Conservation (phyloP, 2,113 vertebrate species). For the Sminthopsis crassicaudata region DNA sequence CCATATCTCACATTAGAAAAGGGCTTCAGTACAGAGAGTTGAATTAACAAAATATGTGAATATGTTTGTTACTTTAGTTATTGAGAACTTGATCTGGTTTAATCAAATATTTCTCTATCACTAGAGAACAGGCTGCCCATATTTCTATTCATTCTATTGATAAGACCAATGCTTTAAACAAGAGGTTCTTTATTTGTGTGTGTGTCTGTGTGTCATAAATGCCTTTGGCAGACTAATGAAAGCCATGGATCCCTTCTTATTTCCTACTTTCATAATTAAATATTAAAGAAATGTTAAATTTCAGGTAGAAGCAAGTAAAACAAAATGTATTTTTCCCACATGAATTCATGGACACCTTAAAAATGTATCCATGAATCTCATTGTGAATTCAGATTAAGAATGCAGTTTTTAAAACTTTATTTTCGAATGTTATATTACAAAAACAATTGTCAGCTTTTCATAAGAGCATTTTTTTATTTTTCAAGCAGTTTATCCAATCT, state of each 20-base stretch:
- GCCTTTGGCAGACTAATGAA: not conserved
- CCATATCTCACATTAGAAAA: conserved; percentile 19
- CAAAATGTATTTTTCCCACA: not conserved
- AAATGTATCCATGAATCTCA: not conserved
- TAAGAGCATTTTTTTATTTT: not conserved
- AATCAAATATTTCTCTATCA: conserved; percentile 29
- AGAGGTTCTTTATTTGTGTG: not conserved
- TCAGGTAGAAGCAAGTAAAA: not conserved
- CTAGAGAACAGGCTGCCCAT: not conserved
- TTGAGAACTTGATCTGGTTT: not conserved
- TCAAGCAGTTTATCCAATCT: not conserved
- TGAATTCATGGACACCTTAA: not conserved
- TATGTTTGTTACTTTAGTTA: not conserved
- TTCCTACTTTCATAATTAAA: not conserved
- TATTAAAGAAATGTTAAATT: not conserved
- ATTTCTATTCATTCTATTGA: conserved; percentile 2
- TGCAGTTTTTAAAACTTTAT: not conserved
- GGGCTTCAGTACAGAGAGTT: conserved; percentile 20
- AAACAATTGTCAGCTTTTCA: not conserved
- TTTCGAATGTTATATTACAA: not conserved
- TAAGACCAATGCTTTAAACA: not conserved
- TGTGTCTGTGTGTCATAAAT: not conserved
- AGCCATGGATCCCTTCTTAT: not conserved
- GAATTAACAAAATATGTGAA: conserved; percentile 36
- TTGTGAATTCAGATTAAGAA: not conserved